phyloP scores from a whole-genome alignment of 92 coral and sea anemone genomes.

The Anthopleura xanthogrammica region DNA sequence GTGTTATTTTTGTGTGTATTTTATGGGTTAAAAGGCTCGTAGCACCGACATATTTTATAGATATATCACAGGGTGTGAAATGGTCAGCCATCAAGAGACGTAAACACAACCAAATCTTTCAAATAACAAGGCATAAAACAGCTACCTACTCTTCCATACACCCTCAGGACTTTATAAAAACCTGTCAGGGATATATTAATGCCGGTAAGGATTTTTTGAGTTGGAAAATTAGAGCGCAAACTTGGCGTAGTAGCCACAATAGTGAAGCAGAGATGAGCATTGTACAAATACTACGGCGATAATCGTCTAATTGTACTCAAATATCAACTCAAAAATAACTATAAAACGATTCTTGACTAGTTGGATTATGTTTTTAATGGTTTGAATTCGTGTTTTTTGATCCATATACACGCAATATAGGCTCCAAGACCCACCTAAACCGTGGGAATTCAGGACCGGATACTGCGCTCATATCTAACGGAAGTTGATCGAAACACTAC shows the following conservation, averaged over 20 bases:
- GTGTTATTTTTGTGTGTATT: not conserved
- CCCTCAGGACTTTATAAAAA: not conserved
- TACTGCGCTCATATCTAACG: not conserved
- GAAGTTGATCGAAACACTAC: not conserved
- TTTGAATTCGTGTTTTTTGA: not conserved
- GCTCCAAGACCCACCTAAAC: not conserved
- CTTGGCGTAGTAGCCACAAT: not conserved
- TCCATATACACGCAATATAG: not conserved
- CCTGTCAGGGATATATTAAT: not conserved
- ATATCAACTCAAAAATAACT: not conserved
- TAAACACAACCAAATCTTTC: not conserved
- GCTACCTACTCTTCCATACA: not conserved
- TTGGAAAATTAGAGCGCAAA: not conserved
- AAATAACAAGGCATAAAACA: not conserved
- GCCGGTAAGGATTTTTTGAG: not conserved
- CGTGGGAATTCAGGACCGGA: conserved; percentile 6
- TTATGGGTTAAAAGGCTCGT: not conserved
- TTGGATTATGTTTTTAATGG: not conserved
- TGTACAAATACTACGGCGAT: not conserved
- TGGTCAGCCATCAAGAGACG: not conserved
- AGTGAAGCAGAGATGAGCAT: not conserved
- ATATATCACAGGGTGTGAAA: conserved; percentile 15
- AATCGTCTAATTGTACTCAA: not conserved
- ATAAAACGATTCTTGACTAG: not conserved
- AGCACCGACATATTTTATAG: conserved; percentile 3